Conservation (phyloP, 2,888 invertebrate genomes). For the Aradus depressus region DNA sequence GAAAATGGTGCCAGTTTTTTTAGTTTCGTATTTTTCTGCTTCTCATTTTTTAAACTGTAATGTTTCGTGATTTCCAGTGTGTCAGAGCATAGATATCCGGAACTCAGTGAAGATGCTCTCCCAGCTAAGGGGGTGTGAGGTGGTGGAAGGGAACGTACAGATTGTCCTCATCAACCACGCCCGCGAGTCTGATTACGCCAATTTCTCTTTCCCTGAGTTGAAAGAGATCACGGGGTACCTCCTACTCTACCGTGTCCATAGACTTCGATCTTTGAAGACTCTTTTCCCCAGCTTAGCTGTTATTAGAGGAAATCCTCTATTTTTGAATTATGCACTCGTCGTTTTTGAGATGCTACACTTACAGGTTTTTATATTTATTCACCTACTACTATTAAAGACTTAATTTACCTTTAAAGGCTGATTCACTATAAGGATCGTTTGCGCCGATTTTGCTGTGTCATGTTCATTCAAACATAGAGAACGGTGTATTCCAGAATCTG, state of each 20-base stretch:
- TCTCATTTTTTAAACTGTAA: too few relatives aligned
- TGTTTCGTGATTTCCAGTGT: conserved; percentile 38
- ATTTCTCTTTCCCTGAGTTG: conserved; percentile 55
- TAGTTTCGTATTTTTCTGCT: too few relatives aligned
- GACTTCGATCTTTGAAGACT: conserved; percentile 54
- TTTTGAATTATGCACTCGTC: conserved; percentile 70
- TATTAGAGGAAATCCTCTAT: conserved; percentile 67
- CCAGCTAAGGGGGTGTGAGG: conserved; percentile 51
- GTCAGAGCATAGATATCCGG: conserved; percentile 48
- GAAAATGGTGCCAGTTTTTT: too few relatives aligned
- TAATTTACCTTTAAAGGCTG: too few relatives aligned
- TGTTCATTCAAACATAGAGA: too few relatives aligned
- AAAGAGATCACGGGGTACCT: conserved; percentile 76
- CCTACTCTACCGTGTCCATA: conserved; percentile 64
- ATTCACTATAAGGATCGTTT: too few relatives aligned
- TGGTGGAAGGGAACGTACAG: conserved; percentile 68
- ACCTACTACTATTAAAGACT: too few relatives aligned
- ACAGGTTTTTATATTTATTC: too few relatives aligned
- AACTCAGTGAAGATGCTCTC: conserved; percentile 40
- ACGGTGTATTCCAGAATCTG: too few relatives aligned
- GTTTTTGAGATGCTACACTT: conserved; percentile 58
- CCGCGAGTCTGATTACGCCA: conserved; percentile 39
- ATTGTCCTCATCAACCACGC: conserved; percentile 54
- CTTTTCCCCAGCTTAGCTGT: conserved; percentile 82
- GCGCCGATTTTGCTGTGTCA: too few relatives aligned